These are phyloP conservation scores for Triops cancriformis DNA, from an alignment of 1,140 invertebrate species.

Conservation along the genomic window DNA sequence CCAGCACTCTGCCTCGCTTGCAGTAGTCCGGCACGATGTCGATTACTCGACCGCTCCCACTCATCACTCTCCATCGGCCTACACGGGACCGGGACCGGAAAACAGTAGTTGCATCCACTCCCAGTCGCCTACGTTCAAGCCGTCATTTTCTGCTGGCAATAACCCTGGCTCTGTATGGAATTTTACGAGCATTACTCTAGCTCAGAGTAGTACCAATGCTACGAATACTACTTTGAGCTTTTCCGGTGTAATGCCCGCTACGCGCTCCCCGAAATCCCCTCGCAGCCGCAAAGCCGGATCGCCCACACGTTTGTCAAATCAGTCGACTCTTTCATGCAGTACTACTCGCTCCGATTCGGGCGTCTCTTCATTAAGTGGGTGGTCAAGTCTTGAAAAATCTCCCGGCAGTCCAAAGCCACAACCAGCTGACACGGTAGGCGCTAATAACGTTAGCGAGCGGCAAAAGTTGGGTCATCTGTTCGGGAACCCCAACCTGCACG, in stretches of 20 bases:
- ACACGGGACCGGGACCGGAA: not conserved
- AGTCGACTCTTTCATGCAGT: not conserved
- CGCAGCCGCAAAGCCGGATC: not conserved
- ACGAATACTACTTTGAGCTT: not conserved
- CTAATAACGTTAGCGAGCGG: constrained; percentile 34
- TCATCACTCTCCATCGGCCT: not conserved
- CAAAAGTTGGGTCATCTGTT: constrained; percentile 20
- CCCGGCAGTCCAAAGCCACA: constrained; percentile 44
- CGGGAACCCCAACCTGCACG: not conserved
- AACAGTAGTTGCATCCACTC: not conserved
- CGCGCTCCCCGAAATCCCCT: not conserved
- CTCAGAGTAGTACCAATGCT: not conserved
- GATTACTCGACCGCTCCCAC: not conserved
- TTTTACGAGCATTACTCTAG: not conserved
- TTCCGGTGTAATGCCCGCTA: not conserved
- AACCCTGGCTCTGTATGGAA: not conserved
- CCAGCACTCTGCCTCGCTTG: not conserved
- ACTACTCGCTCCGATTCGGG: constrained; percentile 64
- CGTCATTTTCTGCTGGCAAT: not conserved
- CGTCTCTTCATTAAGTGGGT: constrained; percentile 72
- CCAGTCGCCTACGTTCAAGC: not conserved
- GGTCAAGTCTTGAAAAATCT: constrained; percentile 73
- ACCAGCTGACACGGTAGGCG: constrained; percentile 27
- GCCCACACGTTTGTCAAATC: not conserved
- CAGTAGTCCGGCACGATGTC: not conserved